Evolutionary conservation across 2,113 vertebrate species (phyloP).

Genomic region (Pungitius pungitius): DNA sequence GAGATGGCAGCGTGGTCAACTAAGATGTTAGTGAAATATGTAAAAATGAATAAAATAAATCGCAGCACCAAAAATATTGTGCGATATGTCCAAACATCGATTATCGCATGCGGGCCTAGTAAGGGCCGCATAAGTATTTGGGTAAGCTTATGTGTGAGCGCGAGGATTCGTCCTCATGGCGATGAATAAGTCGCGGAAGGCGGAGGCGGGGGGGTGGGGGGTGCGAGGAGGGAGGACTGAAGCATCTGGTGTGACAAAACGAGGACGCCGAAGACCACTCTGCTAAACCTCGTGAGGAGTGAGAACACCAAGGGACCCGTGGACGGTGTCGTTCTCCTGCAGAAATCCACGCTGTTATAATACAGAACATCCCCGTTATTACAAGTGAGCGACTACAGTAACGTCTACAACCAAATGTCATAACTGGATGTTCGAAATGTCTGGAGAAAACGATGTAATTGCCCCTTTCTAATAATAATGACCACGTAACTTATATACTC

Average conservation of each 20-base stretch:
- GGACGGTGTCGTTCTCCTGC: slow-evolving; percentile 19
- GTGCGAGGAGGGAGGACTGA: slow-evolving; percentile 21
- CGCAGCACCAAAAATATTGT: no score
- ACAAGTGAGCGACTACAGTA: background rate
- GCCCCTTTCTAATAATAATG: no score
- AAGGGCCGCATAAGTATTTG: slow-evolving; percentile 14
- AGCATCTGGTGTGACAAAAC: slow-evolving; percentile 64
- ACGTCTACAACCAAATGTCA: background rate
- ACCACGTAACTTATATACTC: no score
- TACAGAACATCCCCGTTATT: background rate
- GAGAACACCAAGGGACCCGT: slow-evolving; percentile 24
- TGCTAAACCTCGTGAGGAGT: slow-evolving; percentile 17
- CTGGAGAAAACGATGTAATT: background rate
- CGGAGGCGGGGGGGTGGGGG: slow-evolving; percentile 30
- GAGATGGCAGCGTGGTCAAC: no score
- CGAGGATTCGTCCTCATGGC: slow-evolving; percentile 21
- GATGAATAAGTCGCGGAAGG: slow-evolving; percentile 1
- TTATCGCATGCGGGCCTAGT: background rate
- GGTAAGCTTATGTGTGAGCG: background rate
- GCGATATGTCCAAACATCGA: no score
- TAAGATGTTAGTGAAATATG: no score
- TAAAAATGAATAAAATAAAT: no score
- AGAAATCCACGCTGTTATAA: slow-evolving; percentile 12
- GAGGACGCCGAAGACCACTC: slow-evolving; percentile 34
- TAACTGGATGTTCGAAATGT: background rate